phyloP scores from a whole-genome alignment of 2,888 invertebrate species.

The Drosophila hawaiiensis region DNA sequence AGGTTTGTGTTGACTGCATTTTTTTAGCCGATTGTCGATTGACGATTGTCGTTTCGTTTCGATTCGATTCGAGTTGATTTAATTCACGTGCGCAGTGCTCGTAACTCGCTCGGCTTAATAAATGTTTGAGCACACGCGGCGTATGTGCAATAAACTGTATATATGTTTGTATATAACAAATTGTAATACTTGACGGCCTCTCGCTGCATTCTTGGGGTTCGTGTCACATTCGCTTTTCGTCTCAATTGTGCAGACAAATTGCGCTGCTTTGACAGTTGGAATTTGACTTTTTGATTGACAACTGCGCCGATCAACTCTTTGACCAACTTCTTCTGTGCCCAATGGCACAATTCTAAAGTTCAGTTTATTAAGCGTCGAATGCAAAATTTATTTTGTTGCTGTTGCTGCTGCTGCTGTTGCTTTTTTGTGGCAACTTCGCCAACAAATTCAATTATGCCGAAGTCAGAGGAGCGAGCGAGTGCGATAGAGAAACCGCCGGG shows the following conservation, averaged over 20 bases:
- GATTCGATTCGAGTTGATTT: constrained; percentile 8
- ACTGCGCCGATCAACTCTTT: constrained; percentile 56
- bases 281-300: constrained; percentile 81
- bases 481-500: constrained; percentile 30
- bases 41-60: constrained; percentile 21
- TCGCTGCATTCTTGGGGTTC: constrained; percentile 42
- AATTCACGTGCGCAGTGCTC: constrained; percentile 44
- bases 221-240: constrained; percentile 79
- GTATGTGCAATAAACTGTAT: constrained; percentile 62
- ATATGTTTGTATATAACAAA: not conserved
- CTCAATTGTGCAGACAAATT: constrained; percentile 78
- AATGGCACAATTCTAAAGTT: constrained; percentile 61
- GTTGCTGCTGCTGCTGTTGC: constrained; percentile 1
- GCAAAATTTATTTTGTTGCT: constrained; percentile 37
- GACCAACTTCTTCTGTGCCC: constrained; percentile 56
- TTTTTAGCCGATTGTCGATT: constrained; percentile 28
- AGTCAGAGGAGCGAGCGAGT: constrained; percentile 9
- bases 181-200: constrained; percentile 39
- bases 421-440: constrained; percentile 49
- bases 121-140: constrained; percentile 53
- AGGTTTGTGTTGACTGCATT: constrained; percentile 35
- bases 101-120: constrained; percentile 53
- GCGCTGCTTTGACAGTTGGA: constrained; percentile 71
- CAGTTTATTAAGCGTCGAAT: constrained; percentile 61
- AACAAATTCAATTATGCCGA: constrained; percentile 67